phyloP scores from a whole-genome alignment of 37 sponge, comb jelly and placozoan species.

The Oopsacas minuta region DNA sequence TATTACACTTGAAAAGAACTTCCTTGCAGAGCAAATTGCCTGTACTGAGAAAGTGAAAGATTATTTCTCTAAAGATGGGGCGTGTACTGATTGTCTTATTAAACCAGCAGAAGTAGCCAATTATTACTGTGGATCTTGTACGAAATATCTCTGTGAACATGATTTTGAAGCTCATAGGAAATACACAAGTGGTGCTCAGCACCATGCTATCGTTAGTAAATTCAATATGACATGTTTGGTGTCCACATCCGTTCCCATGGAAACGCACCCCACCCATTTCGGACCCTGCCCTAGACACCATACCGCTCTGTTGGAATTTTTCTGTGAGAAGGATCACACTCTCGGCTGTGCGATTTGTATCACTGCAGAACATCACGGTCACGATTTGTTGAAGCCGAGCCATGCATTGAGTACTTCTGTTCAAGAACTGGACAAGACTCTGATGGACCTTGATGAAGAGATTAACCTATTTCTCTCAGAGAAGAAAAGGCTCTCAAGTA shows the following conservation, averaged over 20 bases:
- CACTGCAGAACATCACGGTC: constrained; percentile 3
- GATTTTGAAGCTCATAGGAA: not conserved
- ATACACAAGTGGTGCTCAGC: not conserved
- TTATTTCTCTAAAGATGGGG: not conserved
- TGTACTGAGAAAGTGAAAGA: not conserved
- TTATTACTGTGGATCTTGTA: not conserved
- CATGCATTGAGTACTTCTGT: not conserved
- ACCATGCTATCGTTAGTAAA: not conserved
- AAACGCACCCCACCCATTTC: not conserved
- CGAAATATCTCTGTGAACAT: not conserved
- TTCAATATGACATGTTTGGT: not conserved
- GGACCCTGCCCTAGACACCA: constrained; percentile 8
- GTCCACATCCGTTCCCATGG: not conserved
- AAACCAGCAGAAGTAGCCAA: constrained; percentile 3
- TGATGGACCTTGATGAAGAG: not conserved
- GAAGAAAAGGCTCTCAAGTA: not conserved
- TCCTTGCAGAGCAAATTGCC: not conserved
- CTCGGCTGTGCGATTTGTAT: constrained; percentile 12
- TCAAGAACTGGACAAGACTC: not conserved
- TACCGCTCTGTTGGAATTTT: constrained; percentile 13
- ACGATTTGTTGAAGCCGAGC: not conserved
- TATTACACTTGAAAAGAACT: not conserved
- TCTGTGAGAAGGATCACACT: not conserved
- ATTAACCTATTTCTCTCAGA: not conserved
- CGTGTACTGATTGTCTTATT: not conserved